Conservation (phyloP, 2,797 vertebrate species). For the Triplophysa yarkandensis region DNA sequence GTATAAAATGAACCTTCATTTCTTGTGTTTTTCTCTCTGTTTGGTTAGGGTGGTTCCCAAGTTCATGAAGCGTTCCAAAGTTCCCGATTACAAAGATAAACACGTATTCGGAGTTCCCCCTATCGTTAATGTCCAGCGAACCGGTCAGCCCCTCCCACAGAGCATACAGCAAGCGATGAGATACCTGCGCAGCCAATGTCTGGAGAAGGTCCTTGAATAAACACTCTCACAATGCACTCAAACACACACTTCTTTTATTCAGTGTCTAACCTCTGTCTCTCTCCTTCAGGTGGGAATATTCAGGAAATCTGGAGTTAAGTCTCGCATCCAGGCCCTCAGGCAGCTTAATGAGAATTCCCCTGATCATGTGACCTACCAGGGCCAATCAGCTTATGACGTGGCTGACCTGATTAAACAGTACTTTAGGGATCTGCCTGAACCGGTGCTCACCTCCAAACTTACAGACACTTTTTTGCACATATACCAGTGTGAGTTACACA, state of each 20-base stretch:
- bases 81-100: conserved; percentile 80
- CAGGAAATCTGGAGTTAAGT: conserved; percentile 85
- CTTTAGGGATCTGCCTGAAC: conserved; percentile 84
- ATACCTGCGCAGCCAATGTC: conserved; percentile 82
- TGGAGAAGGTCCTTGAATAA: conserved; percentile 77
- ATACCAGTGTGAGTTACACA: conserved; percentile 79
- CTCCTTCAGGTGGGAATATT: conserved; percentile 82
- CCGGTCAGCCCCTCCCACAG: conserved; percentile 83
- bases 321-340: conserved; percentile 81
- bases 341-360: conserved; percentile 82
- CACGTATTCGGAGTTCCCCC: conserved; percentile 83
- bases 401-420: conserved; percentile 87
- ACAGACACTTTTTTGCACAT: conserved; percentile 85
- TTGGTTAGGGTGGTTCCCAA: conserved; percentile 80
- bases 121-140: conserved; percentile 79
- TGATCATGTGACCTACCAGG: conserved; percentile 78
- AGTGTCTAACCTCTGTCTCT: not conserved
- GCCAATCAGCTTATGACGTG: conserved; percentile 84
- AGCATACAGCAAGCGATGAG: conserved; percentile 89
- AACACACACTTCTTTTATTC: not conserved
- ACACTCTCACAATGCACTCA: not conserved
- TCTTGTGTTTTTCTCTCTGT: conserved; percentile 3
- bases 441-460: conserved; percentile 86
- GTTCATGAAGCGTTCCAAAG: conserved; percentile 86
- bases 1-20: not conserved